Conservation (phyloP, 1,140 invertebrate genomes). For the Drosophila littoralis region DNA sequence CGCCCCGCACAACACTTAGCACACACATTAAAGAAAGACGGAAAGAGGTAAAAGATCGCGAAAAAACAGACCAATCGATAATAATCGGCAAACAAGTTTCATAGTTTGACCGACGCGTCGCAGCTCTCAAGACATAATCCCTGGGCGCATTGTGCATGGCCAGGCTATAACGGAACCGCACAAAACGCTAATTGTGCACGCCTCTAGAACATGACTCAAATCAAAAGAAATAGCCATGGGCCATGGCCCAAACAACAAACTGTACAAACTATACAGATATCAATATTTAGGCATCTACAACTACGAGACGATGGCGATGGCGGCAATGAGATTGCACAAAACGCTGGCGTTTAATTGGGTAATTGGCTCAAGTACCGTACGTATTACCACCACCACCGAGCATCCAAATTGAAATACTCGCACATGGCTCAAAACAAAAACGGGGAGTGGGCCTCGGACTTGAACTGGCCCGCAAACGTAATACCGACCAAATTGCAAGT, state of each 20-base stretch:
- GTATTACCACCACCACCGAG: conserved; percentile 64
- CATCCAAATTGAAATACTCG: conserved; percentile 74
- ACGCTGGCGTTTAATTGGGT: conserved; percentile 80
- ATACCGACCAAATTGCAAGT: conserved; percentile 71
- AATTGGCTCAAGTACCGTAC: conserved; percentile 82
- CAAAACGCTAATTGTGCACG: conserved; percentile 81
- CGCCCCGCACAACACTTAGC: conserved; percentile 21
- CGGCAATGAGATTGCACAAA: conserved; percentile 80
- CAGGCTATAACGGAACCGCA: conserved; percentile 72
- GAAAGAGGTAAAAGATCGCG: conserved; percentile 28
- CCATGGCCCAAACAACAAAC: conserved; percentile 41
- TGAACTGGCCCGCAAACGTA: conserved; percentile 35
- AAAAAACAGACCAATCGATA: conserved; percentile 61
- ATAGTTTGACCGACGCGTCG: conserved; percentile 38
- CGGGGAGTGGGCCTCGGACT: conserved; percentile 25
- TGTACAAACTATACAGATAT: conserved; percentile 46
- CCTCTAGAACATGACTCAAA: conserved; percentile 80
- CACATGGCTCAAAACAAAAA: conserved; percentile 57
- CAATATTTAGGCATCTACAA: conserved; percentile 75
- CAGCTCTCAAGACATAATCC: conserved; percentile 61
- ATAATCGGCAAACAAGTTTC: conserved; percentile 76
- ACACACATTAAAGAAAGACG: conserved; percentile 29
- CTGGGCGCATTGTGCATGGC: conserved; percentile 63
- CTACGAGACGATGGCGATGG: conserved; percentile 57
- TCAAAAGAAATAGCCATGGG: conserved; percentile 67